These are phyloP conservation scores for Podarcis cretensis DNA, from an alignment of 2,113 vertebrate species.

Conservation along the genomic window DNA sequence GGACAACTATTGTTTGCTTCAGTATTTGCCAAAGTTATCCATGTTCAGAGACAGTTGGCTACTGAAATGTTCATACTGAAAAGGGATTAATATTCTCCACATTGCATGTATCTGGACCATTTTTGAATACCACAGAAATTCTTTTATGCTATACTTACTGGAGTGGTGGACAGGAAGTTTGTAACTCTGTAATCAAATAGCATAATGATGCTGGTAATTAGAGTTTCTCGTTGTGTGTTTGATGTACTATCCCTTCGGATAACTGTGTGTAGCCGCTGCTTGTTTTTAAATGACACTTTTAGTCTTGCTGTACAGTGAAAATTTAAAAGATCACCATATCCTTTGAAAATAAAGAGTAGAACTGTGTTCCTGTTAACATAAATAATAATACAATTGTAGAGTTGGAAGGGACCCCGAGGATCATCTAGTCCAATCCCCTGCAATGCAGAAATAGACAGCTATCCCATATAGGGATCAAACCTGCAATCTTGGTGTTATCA, in stretches of 20 bases:
- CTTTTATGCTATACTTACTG: background rate
- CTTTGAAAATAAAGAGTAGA: background rate
- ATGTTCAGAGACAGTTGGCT: background rate
- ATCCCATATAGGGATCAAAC: too few relatives aligned
- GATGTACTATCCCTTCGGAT: background rate
- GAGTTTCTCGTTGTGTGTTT: background rate
- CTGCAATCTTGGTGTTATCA: too few relatives aligned
- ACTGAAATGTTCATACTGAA: background rate
- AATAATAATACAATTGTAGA: background rate
- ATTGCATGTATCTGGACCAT: background rate
- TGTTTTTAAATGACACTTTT: conserved; percentile 10
- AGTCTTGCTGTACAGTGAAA: background rate
- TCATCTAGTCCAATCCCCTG: too few relatives aligned
- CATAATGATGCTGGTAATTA: background rate
- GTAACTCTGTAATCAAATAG: background rate
- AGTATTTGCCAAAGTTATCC: background rate
- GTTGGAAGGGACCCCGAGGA: too few relatives aligned
- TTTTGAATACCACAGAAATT: background rate
- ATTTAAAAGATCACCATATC: background rate
- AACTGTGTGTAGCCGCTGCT: background rate
- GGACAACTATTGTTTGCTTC: background rate
- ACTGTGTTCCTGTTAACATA: background rate
- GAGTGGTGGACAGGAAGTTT: background rate
- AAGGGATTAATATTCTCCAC: background rate
- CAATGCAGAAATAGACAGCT: too few relatives aligned